Conservation (phyloP, 1,140 invertebrate species). For the Formica selysi region DNA sequence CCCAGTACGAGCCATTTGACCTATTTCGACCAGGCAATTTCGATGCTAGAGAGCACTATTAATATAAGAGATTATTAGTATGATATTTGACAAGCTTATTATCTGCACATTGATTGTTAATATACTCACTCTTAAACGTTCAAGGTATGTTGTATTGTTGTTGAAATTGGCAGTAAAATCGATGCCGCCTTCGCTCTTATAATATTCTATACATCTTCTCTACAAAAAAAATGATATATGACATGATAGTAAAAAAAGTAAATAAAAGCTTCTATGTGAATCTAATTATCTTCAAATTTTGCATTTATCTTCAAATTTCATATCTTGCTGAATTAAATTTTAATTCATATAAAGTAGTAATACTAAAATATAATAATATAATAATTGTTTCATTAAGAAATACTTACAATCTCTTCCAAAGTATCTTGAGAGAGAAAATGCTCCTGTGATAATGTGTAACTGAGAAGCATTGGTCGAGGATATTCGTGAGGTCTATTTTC, state of each 20-base stretch:
- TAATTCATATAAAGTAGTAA: neutral
- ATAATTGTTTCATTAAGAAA: slow-evolving; percentile 17
- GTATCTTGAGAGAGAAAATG: slow-evolving; percentile 93
- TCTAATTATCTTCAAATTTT: neutral
- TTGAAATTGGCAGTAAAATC: slow-evolving; percentile 92
- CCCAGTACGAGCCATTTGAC: slow-evolving; percentile 84
- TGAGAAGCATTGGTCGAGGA: slow-evolving; percentile 95
- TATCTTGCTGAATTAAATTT: neutral
- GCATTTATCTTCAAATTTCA: neutral
- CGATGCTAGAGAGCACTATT: slow-evolving; percentile 83
- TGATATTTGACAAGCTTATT: neutral
- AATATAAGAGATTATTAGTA: slow-evolving; percentile 45
- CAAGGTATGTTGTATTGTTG: slow-evolving; percentile 91
- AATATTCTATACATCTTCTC: slow-evolving; percentile 94
- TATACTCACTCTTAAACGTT: slow-evolving; percentile 90
- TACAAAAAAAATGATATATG: slow-evolving; percentile 80
- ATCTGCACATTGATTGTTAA: neutral
- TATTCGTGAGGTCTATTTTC: slow-evolving; percentile 96
- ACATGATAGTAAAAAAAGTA: neutral
- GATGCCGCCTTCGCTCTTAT: slow-evolving; percentile 92
- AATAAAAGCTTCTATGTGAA: neutral
- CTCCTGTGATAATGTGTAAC: slow-evolving; percentile 94
- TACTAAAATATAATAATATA: neutral
- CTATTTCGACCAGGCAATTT: slow-evolving; percentile 83
- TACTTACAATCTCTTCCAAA: slow-evolving; percentile 92